These are phyloP conservation scores for Dichetophora obliterata DNA, from an alignment of 2,888 invertebrate genomes.

Conservation along the genomic window DNA sequence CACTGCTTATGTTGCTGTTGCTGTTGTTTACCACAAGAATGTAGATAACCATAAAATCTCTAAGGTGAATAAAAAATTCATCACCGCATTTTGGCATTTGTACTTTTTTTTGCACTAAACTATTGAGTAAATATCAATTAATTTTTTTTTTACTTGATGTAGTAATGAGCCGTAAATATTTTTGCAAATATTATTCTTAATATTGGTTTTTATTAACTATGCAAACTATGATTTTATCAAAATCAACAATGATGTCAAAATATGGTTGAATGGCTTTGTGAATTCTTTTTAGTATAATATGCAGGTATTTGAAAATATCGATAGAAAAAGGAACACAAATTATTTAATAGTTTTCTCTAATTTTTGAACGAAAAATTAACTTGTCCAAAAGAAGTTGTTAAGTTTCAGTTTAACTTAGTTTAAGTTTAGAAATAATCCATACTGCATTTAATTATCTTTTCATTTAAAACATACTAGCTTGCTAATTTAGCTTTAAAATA, in stretches of 20 bases:
- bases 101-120: neutral
- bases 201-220: neutral
- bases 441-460: too few species aligned
- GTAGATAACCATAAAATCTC: neutral
- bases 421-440: too few species aligned
- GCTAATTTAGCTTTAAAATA: too few species aligned
- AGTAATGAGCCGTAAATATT: conserved; percentile 14
- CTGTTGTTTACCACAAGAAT: neutral
- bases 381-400: too few species aligned
- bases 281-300: too few species aligned
- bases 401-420: too few species aligned
- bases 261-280: neutral
- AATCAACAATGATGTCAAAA: neutral
- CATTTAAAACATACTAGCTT: too few species aligned
- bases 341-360: too few species aligned
- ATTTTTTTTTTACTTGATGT: neutral
- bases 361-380: too few species aligned
- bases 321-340: too few species aligned
- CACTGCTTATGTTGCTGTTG: neutral
- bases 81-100: neutral
- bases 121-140: neutral
- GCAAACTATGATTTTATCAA: neutral
- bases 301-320: too few species aligned
- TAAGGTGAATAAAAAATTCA: neutral
- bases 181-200: neutral